A percentile compares a stretch with the other conserved stretches of the same genome.
These are phyloP conservation scores for Nemotelus pantherinus DNA, from an alignment of 2,888 invertebrate genomes.

Conservation along the genomic window DNA sequence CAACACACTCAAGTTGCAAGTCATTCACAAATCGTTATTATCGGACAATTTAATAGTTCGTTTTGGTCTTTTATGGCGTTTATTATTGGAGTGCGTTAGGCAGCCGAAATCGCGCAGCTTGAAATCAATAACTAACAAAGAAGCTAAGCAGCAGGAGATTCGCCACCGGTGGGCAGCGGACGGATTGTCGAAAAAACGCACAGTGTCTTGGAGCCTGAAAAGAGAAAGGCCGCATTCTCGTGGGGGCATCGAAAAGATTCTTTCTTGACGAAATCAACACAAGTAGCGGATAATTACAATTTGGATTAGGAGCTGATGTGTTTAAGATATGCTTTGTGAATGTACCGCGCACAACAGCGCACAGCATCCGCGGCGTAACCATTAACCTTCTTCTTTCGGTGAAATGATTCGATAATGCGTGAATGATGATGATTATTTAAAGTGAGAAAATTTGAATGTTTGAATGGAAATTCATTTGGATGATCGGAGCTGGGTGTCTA, in stretches of 20 bases:
- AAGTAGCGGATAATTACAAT: slow-evolving; percentile 56
- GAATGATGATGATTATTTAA: slow-evolving; percentile 48
- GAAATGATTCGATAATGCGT: slow-evolving; percentile 46
- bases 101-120: slow-evolving; percentile 42
- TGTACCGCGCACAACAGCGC: slow-evolving; percentile 37
- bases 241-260: slow-evolving; percentile 28
- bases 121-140: slow-evolving; percentile 49
- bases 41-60: slow-evolving; percentile 49
- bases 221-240: slow-evolving; percentile 40
- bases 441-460: slow-evolving; percentile 26
- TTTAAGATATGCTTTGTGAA: slow-evolving; percentile 42
- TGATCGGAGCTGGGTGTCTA: background rate
- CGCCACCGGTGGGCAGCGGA: slow-evolving; percentile 34
- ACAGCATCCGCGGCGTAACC: slow-evolving; percentile 32
- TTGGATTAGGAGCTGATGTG: slow-evolving; percentile 45
- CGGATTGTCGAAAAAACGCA: slow-evolving; percentile 47
- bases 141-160: slow-evolving; percentile 44
- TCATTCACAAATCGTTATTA: slow-evolving; percentile 55
- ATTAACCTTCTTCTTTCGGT: slow-evolving; percentile 44
- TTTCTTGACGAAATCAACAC: slow-evolving; percentile 53
- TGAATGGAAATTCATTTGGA: slow-evolving; percentile 22
- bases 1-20: slow-evolving; percentile 47
- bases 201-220: slow-evolving; percentile 48
- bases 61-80: slow-evolving; percentile 40
- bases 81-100: slow-evolving; percentile 43